phyloP scores from a whole-genome alignment of 2,797 vertebrate species.

The Mico argentatus region DNA sequence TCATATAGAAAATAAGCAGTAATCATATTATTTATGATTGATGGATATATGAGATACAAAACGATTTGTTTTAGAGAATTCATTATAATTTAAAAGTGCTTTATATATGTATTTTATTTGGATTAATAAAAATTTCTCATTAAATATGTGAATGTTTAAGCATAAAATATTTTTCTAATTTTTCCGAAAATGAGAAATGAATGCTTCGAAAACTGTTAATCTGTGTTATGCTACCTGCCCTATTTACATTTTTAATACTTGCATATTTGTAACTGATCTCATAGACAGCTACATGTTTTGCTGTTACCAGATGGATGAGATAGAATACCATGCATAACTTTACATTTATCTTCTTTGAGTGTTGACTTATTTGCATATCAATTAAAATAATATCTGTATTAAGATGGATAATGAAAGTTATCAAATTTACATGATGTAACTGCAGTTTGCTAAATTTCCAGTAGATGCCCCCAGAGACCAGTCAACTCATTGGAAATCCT shows the following conservation, averaged over 20 bases:
- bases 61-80: slow-evolving; percentile 26
- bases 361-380: slow-evolving; percentile 70
- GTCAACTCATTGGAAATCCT: slow-evolving; percentile 71
- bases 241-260: slow-evolving; percentile 45
- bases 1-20: background rate
- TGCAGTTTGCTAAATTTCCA: slow-evolving; percentile 90
- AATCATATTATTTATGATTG: background rate
- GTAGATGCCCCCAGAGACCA: slow-evolving; percentile 98
- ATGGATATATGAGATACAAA: background rate
- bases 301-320: slow-evolving; percentile 10
- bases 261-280: slow-evolving; percentile 28
- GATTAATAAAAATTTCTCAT: background rate
- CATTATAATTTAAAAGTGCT: background rate
- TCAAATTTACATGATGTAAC: background rate
- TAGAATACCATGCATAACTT: slow-evolving; percentile 56
- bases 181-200: background rate
- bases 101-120: background rate
- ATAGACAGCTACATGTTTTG: slow-evolving; percentile 33
- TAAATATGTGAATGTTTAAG: background rate
- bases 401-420: slow-evolving; percentile 41
- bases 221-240: background rate
- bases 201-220: background rate
- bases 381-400: slow-evolving; percentile 75
- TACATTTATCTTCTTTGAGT: slow-evolving; percentile 62
- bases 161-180: background rate